Evolutionary conservation across 1,140 invertebrate species (phyloP), one percentile per base, ranked within the genome.

Genomic region (Theocolax elegans): DNA sequence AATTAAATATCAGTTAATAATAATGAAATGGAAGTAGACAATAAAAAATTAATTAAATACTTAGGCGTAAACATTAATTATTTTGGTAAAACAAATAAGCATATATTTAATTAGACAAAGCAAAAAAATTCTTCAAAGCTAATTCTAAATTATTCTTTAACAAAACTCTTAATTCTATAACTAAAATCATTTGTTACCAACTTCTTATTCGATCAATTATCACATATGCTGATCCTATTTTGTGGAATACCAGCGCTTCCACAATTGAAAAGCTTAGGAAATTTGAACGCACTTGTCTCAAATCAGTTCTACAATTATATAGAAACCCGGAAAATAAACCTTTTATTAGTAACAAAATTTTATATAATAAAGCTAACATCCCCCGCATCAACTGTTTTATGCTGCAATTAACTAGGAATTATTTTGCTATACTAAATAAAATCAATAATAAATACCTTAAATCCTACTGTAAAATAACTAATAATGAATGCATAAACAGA

Each of bases 381-480:
- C 49, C 49, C 7, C 13, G 49, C 7, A 51, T 51, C 25, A 15
- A 51, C 25, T 8, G 4, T 23, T 51, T 51, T n/a, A 51, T 51
- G 2, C 6, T 51, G 7, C 19, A 51, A 51, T 23, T 51, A 27
- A 15, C 15, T 15, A 21, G 49, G 23, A 21, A 51, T 15, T 51
- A 53, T 15, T 25, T 13, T 8, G 49, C 17, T 27, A n/a, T 7
- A 7, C 9, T 25, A 10, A 53, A 10, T 4, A 53, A 27, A 25
- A 27, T 51, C n/a, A 48, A 48, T 48, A 48, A 48, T n/a, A n/a
- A 19, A n/a, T 48, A 48, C 19, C 13, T 48, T n/a, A 48, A 48
- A 48, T 38, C 35, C 35, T 38, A 38, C 35, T 38, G 6, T 13
- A 13, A 38, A 38, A 38, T n/a, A n/a, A n/a, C n/a, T n/a, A n/a